A percentile compares a stretch with the other conserved stretches of the same genome.
Evolutionary conservation across 2,797 vertebrate species (phyloP).

Genomic region (Lacerta bilineata): DNA sequence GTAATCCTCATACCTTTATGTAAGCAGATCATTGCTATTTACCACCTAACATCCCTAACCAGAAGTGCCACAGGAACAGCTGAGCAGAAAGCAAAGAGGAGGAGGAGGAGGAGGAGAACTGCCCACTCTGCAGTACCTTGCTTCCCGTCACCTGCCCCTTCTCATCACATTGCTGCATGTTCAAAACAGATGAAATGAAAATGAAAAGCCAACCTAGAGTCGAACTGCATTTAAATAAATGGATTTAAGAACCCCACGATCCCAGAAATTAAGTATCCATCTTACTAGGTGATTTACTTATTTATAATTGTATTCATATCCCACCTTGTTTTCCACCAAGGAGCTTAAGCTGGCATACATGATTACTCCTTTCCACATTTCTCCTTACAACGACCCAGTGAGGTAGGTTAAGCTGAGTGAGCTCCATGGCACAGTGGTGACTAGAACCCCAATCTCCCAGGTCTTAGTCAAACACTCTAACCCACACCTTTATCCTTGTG

Average conservation of each 20-base stretch:
- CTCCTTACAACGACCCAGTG: too few species aligned
- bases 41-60: background rate
- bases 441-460: too few species aligned
- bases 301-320: too few species aligned
- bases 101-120: background rate
- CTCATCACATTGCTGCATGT: too few species aligned
- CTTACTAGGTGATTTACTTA: background rate
- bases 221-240: conserved; percentile 3
- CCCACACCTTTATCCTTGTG: too few species aligned
- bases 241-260: background rate
- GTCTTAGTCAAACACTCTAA: too few species aligned
- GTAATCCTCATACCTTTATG: background rate
- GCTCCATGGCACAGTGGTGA: too few species aligned
- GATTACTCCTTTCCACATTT: too few species aligned
- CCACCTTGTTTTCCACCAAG: too few species aligned
- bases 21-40: background rate
- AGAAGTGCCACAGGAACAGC: background rate
- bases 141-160: background rate
- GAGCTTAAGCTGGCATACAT: too few species aligned
- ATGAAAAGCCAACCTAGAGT: background rate
- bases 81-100: background rate
- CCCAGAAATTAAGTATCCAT: background rate
- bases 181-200: background rate
- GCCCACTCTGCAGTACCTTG: background rate
- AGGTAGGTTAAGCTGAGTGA: too few species aligned